Conservation (phyloP, 2,888 invertebrate species). For the Laothoe populi region DNA sequence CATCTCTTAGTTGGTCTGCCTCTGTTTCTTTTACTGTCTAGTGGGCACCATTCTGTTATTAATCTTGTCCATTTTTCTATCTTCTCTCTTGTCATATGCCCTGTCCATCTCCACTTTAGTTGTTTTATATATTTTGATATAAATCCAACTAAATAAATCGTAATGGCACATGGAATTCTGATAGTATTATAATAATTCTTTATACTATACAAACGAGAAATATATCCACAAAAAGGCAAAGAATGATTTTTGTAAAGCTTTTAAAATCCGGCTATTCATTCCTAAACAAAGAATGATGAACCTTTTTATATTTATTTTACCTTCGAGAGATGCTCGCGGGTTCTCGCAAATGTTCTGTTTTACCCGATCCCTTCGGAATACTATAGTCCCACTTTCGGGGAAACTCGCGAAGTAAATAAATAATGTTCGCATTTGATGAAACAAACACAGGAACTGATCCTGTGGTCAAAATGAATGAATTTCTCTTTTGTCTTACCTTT, state of each 20-base stretch:
- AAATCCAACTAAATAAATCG: too few species aligned
- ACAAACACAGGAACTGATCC: too few species aligned
- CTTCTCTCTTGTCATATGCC: too few species aligned
- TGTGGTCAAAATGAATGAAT: neutral
- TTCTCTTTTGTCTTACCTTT: too few species aligned
- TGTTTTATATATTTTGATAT: too few species aligned
- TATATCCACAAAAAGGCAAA: neutral
- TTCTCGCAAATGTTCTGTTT: constrained; percentile 16
- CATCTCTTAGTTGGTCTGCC: too few species aligned
- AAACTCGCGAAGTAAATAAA: neutral
- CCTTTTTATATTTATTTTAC: constrained; percentile 29
- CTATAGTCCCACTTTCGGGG: neutral
- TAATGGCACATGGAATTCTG: neutral
- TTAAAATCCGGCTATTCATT: constrained; percentile 24
- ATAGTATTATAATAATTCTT: neutral
- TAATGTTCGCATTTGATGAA: constrained; percentile 5
- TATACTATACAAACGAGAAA: constrained; percentile 8
- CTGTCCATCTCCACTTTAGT: too few species aligned
- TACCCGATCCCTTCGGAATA: neutral
- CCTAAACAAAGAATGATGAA: constrained; percentile 29
- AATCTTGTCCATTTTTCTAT: too few species aligned
- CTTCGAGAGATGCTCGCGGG: constrained; percentile 18
- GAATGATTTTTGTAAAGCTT: constrained; percentile 25
- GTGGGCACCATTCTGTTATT: too few species aligned
- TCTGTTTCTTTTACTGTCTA: too few species aligned